phyloP scores from a whole-genome alignment of 1,140 invertebrate species.

The Littorina saxatilis region DNA sequence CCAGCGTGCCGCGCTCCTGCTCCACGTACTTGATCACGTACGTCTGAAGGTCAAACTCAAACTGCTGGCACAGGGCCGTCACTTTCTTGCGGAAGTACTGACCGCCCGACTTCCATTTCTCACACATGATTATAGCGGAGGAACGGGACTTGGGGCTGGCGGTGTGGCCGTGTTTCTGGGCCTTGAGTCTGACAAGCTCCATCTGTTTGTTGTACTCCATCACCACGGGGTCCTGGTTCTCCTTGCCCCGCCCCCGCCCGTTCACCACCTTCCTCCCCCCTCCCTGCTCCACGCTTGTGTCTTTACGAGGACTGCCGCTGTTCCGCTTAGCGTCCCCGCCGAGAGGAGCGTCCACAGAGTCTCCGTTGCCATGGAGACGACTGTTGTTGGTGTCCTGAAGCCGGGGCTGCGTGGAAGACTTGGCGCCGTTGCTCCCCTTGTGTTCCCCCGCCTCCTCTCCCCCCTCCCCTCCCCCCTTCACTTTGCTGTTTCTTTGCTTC shows the following conservation, averaged over 20 bases:
- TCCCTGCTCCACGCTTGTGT: neutral
- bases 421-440: neutral
- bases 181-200: constrained; percentile 47
- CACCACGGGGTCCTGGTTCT: constrained; percentile 47
- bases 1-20: constrained; percentile 62
- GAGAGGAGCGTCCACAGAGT: neutral
- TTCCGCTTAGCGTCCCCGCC: constrained; percentile 4
- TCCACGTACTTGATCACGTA: constrained; percentile 67
- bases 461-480: neutral
- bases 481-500: neutral
- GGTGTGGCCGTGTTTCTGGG: constrained; percentile 32
- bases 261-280: neutral
- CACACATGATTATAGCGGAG: constrained; percentile 47
- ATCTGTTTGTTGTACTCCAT: constrained; percentile 51
- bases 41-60: constrained; percentile 51
- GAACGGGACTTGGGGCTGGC: constrained; percentile 7
- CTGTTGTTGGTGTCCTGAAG: neutral
- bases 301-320: constrained; percentile 28
- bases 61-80: constrained; percentile 49
- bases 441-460: neutral
- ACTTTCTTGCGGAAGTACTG: constrained; percentile 48
- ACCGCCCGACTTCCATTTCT: constrained; percentile 54
- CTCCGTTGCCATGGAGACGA: too few relatives aligned
- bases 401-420: neutral
- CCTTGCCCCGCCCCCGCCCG: constrained; percentile 31